Evolutionary conservation across 2,797 vertebrate species (phyloP).

Genomic region (Mormyrus hasselquistii): DNA sequence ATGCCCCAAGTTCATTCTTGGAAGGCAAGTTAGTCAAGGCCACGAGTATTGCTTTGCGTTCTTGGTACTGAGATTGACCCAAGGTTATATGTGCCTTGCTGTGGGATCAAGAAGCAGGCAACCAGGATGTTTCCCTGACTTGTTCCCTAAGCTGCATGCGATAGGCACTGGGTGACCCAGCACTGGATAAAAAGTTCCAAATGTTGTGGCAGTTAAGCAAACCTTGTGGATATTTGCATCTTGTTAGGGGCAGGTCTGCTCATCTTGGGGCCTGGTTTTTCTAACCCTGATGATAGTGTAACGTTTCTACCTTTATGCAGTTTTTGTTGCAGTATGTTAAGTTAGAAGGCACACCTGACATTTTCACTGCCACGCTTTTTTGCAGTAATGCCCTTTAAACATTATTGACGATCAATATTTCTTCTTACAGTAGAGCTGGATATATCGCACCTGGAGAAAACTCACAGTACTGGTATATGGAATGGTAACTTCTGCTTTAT

Average conservation of each 20-base stretch:
- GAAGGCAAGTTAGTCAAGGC: neutral
- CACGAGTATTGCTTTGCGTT: neutral
- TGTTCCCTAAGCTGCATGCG: neutral
- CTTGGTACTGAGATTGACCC: neutral
- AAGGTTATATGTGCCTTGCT: neutral
- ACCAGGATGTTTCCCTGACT: neutral
- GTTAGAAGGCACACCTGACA: neutral
- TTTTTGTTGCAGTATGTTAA: neutral
- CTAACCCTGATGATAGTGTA: neutral
- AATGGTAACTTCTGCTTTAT: neutral
- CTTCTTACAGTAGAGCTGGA: neutral
- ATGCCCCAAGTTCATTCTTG: neutral
- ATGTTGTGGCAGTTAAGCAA: neutral
- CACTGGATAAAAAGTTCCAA: neutral
- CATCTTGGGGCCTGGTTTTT: constrained; percentile 15
- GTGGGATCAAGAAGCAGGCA: neutral
- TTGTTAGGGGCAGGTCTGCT: neutral
- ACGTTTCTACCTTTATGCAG: neutral
- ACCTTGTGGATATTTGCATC: neutral
- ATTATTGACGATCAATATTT: neutral
- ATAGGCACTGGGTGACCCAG: neutral
- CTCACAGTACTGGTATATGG: neutral
- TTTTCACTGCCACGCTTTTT: neutral
- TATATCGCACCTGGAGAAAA: neutral
- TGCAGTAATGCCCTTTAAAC: neutral